Conservation (phyloP, 2,797 vertebrate genomes). For the Megaceryle alcyon region DNA sequence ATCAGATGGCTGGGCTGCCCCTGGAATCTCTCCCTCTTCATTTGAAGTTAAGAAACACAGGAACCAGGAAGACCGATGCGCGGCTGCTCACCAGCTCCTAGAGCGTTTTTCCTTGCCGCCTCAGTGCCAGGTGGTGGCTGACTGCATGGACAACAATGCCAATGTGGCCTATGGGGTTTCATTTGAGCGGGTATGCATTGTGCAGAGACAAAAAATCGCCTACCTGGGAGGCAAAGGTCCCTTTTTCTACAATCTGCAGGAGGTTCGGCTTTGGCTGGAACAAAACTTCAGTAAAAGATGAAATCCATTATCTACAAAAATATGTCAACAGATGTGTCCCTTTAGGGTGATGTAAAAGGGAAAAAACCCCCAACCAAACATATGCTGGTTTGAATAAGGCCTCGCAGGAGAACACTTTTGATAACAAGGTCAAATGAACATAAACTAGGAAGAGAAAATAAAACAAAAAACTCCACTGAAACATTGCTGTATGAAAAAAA, state of each 20-base stretch:
- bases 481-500: neutral
- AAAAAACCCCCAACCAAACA: neutral
- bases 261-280: slow-evolving; percentile 92
- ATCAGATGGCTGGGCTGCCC: slow-evolving; percentile 93
- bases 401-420: slow-evolving; percentile 39
- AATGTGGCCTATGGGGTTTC: slow-evolving; percentile 95
- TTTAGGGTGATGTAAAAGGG: slow-evolving; percentile 62
- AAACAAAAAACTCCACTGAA: slow-evolving; percentile 17
- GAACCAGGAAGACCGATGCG: slow-evolving; percentile 91
- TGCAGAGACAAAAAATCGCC: slow-evolving; percentile 91
- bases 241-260: slow-evolving; percentile 93
- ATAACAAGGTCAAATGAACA: slow-evolving; percentile 23
- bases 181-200: slow-evolving; percentile 94
- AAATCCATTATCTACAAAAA: slow-evolving; percentile 64
- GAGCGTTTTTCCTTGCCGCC: slow-evolving; percentile 90
- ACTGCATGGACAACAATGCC: slow-evolving; percentile 98
- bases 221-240: slow-evolving; percentile 96
- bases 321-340: slow-evolving; percentile 23
- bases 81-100: slow-evolving; percentile 88
- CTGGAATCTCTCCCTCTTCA: slow-evolving; percentile 84
- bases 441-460: slow-evolving; percentile 34
- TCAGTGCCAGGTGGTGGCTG: slow-evolving; percentile 92
- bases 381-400: slow-evolving; percentile 53
- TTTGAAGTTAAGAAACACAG: slow-evolving; percentile 91
- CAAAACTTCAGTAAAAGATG: slow-evolving; percentile 88